Evolutionary conservation across 2,888 invertebrate species (phyloP), one percentile per base, ranked within the genome.

Genomic region (Hyalella azteca): DNA sequence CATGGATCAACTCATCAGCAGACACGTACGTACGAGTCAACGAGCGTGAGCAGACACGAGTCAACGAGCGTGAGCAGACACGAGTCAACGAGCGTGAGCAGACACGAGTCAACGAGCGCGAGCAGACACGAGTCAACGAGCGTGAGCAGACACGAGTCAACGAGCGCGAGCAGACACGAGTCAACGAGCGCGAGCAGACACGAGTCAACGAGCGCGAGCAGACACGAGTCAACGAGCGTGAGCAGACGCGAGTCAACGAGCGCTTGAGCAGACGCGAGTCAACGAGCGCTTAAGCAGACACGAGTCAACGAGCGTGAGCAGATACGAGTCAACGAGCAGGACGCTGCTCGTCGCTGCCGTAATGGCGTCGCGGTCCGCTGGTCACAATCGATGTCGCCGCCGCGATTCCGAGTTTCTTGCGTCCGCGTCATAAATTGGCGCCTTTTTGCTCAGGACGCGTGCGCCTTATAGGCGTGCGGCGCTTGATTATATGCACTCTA

Each of bases 391-490:
- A 45, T 45, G 36, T 66, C 66, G 66, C 22, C 36, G 66, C 36
- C 29, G 11, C 45, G 9, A 9, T 45, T 9, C 9, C 15, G 45
- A 9, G 45, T 29, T 22, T 66, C 66, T 66, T 36, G 19, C 36
- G 66, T 9, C 36, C 9, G 19, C 19, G 5, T 15, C 36, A 11
- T 66, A 66, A 66, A 66, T 66, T 66, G 66, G 13, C 36, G 66
- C n/a, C 66, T 66, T 66, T 66, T 66, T 66, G 66, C 66, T 19
- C 66, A 15, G 9, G 1, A 39, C 66, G 36, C 66, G 66, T 36
- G 66, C 36, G 15, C 32, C 5, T 5, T 11, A 45, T 15, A 45
- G 45, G 45, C 45, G 45, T n/a, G n/a, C n/a, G n/a, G n/a, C n/a
- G n/a, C n/a, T n/a, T n/a, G n/a, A n/a, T n/a, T n/a, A n/a, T n/a